Evolutionary conservation across 2,888 invertebrate species (phyloP).

Genomic region (Nebria brevicollis): DNA sequence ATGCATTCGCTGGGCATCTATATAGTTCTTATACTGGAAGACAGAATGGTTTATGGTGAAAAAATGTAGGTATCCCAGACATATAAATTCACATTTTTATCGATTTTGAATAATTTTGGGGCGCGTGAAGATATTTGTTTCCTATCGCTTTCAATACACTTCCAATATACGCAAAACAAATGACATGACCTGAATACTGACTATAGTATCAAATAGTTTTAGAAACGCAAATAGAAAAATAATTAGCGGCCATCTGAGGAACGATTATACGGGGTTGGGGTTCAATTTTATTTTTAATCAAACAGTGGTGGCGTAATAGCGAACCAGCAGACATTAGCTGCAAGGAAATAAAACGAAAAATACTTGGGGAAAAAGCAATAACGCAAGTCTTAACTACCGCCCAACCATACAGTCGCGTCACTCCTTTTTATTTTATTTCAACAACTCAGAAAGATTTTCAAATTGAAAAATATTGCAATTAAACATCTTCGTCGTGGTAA

Average conservation of each 20-base stretch:
- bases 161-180: neutral
- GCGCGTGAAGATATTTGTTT: neutral
- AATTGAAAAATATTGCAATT: slow-evolving; percentile 43
- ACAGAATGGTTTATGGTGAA: slow-evolving; percentile 41
- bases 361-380: slow-evolving; percentile 28
- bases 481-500: neutral
- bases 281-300: slow-evolving; percentile 23
- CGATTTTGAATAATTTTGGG: slow-evolving; percentile 35
- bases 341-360: slow-evolving; percentile 20
- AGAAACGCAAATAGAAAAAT: too few relatives aligned
- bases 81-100: slow-evolving; percentile 37
- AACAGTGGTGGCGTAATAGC: neutral
- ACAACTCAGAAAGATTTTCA: slow-evolving; percentile 27
- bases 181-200: neutral
- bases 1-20: slow-evolving; percentile 5
- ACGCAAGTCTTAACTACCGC: slow-evolving; percentile 17
- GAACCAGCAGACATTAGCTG: neutral
- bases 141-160: neutral
- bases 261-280: too few relatives aligned
- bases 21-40: slow-evolving; percentile 31
- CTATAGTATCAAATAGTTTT: too few relatives aligned
- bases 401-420: slow-evolving; percentile 23
- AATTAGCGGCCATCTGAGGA: too few relatives aligned
- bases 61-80: slow-evolving; percentile 26
- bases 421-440: slow-evolving; percentile 22